Evolutionary conservation across 1,140 invertebrate species (phyloP).

Genomic region (Druon quercuslanigerum): DNA sequence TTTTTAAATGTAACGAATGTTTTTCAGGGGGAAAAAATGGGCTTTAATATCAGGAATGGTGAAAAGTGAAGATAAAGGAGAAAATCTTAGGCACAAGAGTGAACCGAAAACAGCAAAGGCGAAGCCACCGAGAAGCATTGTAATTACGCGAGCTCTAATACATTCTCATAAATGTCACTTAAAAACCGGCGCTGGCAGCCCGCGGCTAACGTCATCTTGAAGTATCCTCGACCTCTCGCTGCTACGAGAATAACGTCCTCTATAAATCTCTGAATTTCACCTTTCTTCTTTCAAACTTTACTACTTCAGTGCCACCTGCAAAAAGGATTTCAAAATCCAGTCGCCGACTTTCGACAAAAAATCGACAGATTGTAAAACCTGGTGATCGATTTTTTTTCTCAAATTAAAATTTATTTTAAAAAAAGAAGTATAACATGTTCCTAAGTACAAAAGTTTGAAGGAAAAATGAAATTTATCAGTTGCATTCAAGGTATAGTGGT

Average conservation of each 20-base stretch:
- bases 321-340: neutral
- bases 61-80: neutral
- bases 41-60: neutral
- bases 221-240: conserved; percentile 20
- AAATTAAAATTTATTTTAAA: too few species aligned
- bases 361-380: neutral
- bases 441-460: too few species aligned
- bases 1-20: neutral
- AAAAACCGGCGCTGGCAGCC: conserved; percentile 42
- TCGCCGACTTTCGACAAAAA: neutral
- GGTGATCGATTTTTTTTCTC: too few species aligned
- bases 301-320: conserved; percentile 7
- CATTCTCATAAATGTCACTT: conserved; percentile 66
- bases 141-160: conserved; percentile 63
- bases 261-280: conserved; percentile 51
- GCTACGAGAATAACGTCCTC: conserved; percentile 44
- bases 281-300: conserved; percentile 37
- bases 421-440: too few species aligned
- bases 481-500: too few species aligned
- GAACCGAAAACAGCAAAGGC: conserved; percentile 41
- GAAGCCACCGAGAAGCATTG: conserved; percentile 53
- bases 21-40: neutral
- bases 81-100: conserved; percentile 14
- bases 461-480: too few species aligned
- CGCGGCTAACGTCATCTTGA: conserved; percentile 42